These are phyloP conservation scores for Orchesella cincta DNA, from an alignment of 1,140 invertebrate genomes.

Conservation along the genomic window DNA sequence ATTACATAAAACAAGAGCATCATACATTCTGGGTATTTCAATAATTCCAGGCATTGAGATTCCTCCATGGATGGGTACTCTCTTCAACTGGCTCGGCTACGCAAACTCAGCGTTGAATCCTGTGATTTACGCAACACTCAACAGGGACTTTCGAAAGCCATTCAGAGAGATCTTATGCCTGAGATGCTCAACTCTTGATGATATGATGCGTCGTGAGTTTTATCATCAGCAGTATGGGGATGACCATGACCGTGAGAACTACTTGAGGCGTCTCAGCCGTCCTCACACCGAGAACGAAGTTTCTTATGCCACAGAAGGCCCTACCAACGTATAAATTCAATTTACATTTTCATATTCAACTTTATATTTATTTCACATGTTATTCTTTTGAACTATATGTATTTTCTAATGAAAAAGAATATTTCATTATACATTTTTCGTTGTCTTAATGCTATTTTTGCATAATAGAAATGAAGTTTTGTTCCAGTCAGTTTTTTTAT, in stretches of 20 bases:
- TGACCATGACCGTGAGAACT: constrained; percentile 61
- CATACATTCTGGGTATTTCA: not conserved
- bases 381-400: too few species aligned
- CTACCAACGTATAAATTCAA: constrained; percentile 12
- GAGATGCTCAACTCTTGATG: constrained; percentile 81
- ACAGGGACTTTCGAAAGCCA: constrained; percentile 87
- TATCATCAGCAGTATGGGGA: constrained; percentile 89
- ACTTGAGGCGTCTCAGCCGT: not conserved
- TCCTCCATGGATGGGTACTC: constrained; percentile 53
- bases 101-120: constrained; percentile 72
- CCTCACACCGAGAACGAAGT: constrained; percentile 13
- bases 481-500: too few species aligned
- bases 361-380: too few species aligned
- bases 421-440: too few species aligned
- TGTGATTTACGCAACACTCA: constrained; percentile 88
- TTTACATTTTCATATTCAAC: too few species aligned
- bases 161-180: constrained; percentile 89
- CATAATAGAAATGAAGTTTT: too few species aligned
- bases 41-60: constrained; percentile 48
- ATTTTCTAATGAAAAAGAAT: too few species aligned
- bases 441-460: too few species aligned
- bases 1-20: not conserved
- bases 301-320: not conserved
- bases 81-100: constrained; percentile 62
- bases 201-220: constrained; percentile 88